Evolutionary conservation across 2,888 invertebrate genomes (phyloP), one percentile per base, ranked within the genome.

Genomic region (Drosophila phalerata): DNA sequence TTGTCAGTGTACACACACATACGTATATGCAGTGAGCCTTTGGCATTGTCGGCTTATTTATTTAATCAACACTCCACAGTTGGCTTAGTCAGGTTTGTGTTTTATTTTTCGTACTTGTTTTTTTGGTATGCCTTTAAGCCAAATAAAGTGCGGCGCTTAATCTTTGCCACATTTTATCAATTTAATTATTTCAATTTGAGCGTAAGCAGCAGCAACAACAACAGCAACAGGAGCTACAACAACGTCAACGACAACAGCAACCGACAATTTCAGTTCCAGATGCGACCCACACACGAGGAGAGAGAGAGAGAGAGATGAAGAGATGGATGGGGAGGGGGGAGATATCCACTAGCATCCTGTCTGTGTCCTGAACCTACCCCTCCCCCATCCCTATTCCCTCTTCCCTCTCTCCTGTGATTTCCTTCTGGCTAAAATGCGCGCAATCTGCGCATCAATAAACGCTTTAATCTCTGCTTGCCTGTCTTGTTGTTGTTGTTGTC

Each of bases 121-220:
- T 62, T 55, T 55, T 30, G 66, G 85, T 72, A 73, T 85, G 88
- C 84, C 84, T 85, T 85, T 85, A 86, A 88, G 88, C 88, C 88
- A 85, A 88, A 85, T 88, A 85, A 85, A 85, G 84, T 85, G 89
- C 84, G 87, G 73, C 88, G 88, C 88, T 86, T 86, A 86, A 89
- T 86, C 85, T 86, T 86, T 89, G 85, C 85, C 85, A 86, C 85
- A 86, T 86, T 86, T 86, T 89, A 86, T 86, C 85, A 86, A 86
- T 86, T 86, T 86, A 89, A 86, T 86, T 86, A 86, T 86, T 86
- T 86, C 89, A 86, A 86, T 86, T 86, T 87, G 84, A 88, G 87
- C 89, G 85, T 88, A 86, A 88, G 84, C 88, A 88, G 86, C 75
- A 74, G 37, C 74, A 66, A 47, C 75, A 79, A 60, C 73, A 63